Percentiles rank a stretch among this genome's conserved stretches.
Evolutionary conservation across 1,140 invertebrate genomes (phyloP).

Genomic region (Lepidurus couesii): DNA sequence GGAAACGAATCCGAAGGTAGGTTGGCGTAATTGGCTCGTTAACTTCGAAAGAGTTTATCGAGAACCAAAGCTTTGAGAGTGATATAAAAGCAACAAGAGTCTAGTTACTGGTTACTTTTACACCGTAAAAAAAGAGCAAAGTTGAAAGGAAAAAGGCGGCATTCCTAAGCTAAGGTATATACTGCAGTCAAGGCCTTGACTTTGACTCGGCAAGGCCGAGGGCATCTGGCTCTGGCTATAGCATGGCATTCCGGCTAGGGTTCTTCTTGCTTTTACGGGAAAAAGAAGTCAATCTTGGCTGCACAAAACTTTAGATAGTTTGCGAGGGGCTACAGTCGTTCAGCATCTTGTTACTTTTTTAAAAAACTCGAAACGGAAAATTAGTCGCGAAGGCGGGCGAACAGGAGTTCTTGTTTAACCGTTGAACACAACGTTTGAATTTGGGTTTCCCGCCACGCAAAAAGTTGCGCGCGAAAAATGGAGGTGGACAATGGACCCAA

Average conservation of each 20-base stretch:
- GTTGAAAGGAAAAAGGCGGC: slow-evolving; percentile 4
- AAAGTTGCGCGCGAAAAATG: neutral
- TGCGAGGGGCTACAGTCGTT: too few species aligned
- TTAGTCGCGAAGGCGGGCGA: too few species aligned
- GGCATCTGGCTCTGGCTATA: neutral
- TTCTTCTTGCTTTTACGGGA: slow-evolving; percentile 4
- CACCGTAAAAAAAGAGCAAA: neutral
- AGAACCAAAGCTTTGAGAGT: too few species aligned
- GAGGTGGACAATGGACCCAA: neutral
- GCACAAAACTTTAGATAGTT: neutral
- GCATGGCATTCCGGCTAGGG: neutral
- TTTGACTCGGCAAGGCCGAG: slow-evolving; percentile 17
- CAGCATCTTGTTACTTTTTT: too few species aligned
- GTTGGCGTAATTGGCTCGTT: neutral
- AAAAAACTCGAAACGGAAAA: too few species aligned
- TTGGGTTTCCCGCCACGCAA: too few species aligned
- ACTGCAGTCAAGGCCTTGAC: slow-evolving; percentile 17
- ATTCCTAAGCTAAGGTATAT: slow-evolving; percentile 13
- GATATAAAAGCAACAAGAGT: neutral
- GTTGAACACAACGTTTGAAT: too few species aligned
- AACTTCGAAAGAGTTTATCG: too few species aligned
- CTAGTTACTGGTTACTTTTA: neutral
- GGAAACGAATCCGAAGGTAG: neutral
- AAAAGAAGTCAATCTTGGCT: neutral
- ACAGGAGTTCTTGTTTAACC: too few species aligned